A percentile compares a stretch with the other conserved stretches of the same genome.
Conservation (phyloP, 2,113 vertebrate species). For the Chionis minor region DNA sequence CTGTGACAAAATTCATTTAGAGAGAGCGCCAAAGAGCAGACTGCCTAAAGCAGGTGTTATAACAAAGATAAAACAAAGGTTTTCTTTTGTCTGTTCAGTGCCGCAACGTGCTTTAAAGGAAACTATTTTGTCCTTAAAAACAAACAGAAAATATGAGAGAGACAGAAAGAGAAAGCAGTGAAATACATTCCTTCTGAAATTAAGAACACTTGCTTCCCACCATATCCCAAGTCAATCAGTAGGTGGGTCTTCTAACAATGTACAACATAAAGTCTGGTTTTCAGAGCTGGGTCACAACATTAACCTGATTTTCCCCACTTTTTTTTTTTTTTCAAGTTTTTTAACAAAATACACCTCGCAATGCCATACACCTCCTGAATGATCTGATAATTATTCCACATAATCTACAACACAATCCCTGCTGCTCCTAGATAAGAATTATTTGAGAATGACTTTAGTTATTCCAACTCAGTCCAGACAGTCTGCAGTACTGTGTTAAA, state of each 20-base stretch:
- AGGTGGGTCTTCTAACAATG: conserved; percentile 14
- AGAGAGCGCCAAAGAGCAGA: conserved; percentile 83
- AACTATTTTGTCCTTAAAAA: conserved; percentile 58
- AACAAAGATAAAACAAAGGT: conserved; percentile 89
- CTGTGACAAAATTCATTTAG: conserved; percentile 99
- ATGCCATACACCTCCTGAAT: background rate
- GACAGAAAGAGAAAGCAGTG: conserved; percentile 15
- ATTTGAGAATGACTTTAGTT: conserved; percentile 1
- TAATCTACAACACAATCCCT: background rate
- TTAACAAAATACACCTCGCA: background rate
- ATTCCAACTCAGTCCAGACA: background rate
- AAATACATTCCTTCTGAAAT: conserved; percentile 55
- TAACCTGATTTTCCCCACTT: background rate
- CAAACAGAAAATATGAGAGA: conserved; percentile 70
- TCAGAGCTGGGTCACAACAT: background rate
- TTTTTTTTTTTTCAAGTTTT: background rate
- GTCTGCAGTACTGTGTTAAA: background rate
- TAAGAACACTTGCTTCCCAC: background rate
- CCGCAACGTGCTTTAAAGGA: conserved; percentile 40
- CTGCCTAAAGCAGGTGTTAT: conserved; percentile 94
- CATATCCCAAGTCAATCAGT: background rate
- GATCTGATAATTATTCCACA: background rate
- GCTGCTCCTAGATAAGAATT: background rate
- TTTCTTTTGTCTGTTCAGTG: conserved; percentile 63
- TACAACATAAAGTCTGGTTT: background rate